phyloP scores from a whole-genome alignment of 1,140 invertebrate genomes.

The Campoletis sonorensis region DNA sequence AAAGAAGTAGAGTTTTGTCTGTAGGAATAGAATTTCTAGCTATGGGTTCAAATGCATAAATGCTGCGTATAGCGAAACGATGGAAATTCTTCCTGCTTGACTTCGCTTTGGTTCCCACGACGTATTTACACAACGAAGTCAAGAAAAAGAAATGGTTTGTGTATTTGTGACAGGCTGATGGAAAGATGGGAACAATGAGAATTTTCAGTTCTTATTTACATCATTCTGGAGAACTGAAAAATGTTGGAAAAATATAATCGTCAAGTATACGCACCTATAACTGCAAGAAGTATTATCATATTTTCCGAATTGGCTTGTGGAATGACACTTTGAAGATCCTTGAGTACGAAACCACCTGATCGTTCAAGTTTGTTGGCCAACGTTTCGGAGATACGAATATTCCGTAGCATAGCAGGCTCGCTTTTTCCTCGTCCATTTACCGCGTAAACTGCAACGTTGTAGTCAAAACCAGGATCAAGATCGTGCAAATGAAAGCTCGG shows the following conservation, averaged over 20 bases:
- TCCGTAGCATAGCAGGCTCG: slow-evolving; percentile 79
- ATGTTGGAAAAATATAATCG: not conserved
- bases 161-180: too few species aligned
- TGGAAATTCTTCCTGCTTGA: not conserved
- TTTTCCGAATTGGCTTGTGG: slow-evolving; percentile 62
- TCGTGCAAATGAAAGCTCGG: slow-evolving; percentile 82
- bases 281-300: slow-evolving; percentile 64
- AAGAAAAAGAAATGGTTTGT: too few species aligned
- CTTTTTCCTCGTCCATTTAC: slow-evolving; percentile 84
- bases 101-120: too few species aligned
- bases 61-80: not conserved
- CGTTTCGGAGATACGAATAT: slow-evolving; percentile 76
- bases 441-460: slow-evolving; percentile 83
- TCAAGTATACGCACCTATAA: slow-evolving; percentile 60
- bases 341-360: slow-evolving; percentile 63
- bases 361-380: slow-evolving; percentile 65
- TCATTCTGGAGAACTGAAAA: not conserved
- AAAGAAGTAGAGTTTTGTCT: not conserved
- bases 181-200: too few species aligned
- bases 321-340: slow-evolving; percentile 67
- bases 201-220: not conserved
- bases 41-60: not conserved
- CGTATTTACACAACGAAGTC: too few species aligned
- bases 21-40: not conserved
- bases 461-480: slow-evolving; percentile 81